These are phyloP conservation scores for Amblyopsis rosae DNA, from an alignment of 2,113 vertebrate genomes.

Conservation along the genomic window DNA sequence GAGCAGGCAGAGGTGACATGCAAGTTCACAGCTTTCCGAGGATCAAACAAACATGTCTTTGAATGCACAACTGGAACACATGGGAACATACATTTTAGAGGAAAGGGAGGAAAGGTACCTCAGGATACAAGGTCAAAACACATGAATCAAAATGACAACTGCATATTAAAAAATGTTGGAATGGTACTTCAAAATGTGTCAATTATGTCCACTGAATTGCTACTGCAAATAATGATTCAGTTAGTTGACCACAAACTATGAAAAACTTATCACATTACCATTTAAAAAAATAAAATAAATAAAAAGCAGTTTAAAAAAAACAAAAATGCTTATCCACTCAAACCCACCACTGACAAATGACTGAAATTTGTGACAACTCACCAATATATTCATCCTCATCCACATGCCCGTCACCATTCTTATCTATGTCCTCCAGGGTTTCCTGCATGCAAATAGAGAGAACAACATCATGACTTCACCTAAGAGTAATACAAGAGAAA, in stretches of 20 bases:
- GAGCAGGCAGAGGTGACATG: conserved; percentile 6
- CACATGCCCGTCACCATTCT: conserved; percentile 90
- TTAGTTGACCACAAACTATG: too few species aligned
- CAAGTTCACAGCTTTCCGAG: conserved; percentile 6
- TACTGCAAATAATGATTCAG: too few species aligned
- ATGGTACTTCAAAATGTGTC: too few species aligned
- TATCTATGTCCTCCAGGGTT: conserved; percentile 97
- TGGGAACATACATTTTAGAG: not conserved
- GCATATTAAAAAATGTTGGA: too few species aligned
- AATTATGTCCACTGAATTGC: too few species aligned
- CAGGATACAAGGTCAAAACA: not conserved
- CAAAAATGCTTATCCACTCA: not conserved
- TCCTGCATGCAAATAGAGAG: conserved; percentile 79
- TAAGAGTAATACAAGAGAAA: conserved; percentile 46
- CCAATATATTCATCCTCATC: conserved; percentile 97
- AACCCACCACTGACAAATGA: not conserved
- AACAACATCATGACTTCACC: conserved; percentile 48
- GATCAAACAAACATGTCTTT: conserved; percentile 14
- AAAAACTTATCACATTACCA: not conserved
- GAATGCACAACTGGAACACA: conserved; percentile 17
- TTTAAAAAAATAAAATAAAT: not conserved
- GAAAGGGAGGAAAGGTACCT: not conserved
- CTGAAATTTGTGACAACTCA: conserved; percentile 59
- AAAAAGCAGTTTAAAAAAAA: too few species aligned
- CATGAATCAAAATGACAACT: not conserved